phyloP scores from a whole-genome alignment of 2,797 vertebrate genomes.

The Micropoecilia bifurca region DNA sequence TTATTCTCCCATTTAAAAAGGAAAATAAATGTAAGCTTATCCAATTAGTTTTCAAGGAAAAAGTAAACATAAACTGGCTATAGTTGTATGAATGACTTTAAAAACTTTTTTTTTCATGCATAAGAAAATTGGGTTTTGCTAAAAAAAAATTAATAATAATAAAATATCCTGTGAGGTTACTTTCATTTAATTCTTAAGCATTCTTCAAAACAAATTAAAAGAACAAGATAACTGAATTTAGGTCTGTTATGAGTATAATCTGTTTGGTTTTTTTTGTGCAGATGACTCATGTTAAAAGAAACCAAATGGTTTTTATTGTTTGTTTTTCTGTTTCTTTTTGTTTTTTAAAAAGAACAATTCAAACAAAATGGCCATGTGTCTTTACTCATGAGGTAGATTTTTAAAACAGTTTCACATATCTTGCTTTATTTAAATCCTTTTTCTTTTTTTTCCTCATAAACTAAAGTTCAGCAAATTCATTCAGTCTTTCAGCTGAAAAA shows the following conservation, averaged over 20 bases:
- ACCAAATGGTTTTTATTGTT: background rate
- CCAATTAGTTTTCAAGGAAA: constrained; percentile 7
- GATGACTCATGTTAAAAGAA: background rate
- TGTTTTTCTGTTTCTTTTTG: background rate
- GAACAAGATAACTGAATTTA: background rate
- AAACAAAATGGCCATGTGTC: background rate
- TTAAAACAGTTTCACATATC: background rate
- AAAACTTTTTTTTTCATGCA: constrained; percentile 10
- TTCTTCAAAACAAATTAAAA: background rate
- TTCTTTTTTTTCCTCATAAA: background rate
- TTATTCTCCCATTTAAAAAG: background rate
- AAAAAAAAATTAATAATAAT: background rate
- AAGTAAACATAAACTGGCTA: background rate
- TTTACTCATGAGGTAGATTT: background rate
- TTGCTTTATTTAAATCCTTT: background rate
- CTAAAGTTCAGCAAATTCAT: background rate
- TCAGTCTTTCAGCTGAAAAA: background rate
- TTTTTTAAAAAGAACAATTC: background rate
- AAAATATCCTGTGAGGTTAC: too few species aligned
- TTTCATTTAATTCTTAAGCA: constrained; percentile 1
- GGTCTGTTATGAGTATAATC: background rate
- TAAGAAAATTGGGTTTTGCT: constrained; percentile 5
- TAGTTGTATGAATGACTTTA: background rate
- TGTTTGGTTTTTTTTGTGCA: background rate
- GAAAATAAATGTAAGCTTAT: constrained; percentile 1